Evolutionary conservation across 2,888 invertebrate genomes (phyloP), one percentile per base, ranked within the genome.

Genomic region (Heliconius charithonia): DNA sequence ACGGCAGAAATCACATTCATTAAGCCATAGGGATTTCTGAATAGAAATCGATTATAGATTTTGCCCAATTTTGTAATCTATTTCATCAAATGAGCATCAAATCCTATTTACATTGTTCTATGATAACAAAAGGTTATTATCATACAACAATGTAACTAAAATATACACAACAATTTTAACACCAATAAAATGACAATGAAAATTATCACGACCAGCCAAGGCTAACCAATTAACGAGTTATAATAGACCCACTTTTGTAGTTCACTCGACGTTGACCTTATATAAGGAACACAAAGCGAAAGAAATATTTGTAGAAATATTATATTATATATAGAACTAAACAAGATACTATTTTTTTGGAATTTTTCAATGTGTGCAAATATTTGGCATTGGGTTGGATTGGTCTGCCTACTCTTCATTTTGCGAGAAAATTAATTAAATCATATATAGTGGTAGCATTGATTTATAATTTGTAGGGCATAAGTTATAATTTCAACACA

Each of bases 131-230:
- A n/a, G 59, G 1, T 67, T 16, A 25, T 41, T 45, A 37, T 41
- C 3, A 13, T 9, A 25, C 4, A 45, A 69, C 25, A 45, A 69
- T 69, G 19, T 41, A 69, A 37, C 67, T 67, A 67, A 63, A 69
- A 41, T 69, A 41, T 45, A 13, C 25, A 25, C 41, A 16, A 59
- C 37, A 72, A 32, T 37, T 69, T 41, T 41, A 69, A 69, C 41
- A 67, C 41, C 19, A 75, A 65, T 75, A 37, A 59, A 69, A 32
- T 69, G 69, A 69, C 69, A 59, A 76, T 69, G 69, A 70, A 59
- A 69, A 67, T 76, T 76, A 56, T 76, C 29, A n/a, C 56, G 51
- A 59, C 59, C 72, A 72, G 59, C 72, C 72, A 72, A 72, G 72
- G 72, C 32, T 25, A 72, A 37, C 63, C 63, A 65, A 75, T 75